A percentile compares a stretch with the other conserved stretches of the same genome.
Conservation (phyloP, 2,113 vertebrate genomes). For the Antigone vipio region DNA sequence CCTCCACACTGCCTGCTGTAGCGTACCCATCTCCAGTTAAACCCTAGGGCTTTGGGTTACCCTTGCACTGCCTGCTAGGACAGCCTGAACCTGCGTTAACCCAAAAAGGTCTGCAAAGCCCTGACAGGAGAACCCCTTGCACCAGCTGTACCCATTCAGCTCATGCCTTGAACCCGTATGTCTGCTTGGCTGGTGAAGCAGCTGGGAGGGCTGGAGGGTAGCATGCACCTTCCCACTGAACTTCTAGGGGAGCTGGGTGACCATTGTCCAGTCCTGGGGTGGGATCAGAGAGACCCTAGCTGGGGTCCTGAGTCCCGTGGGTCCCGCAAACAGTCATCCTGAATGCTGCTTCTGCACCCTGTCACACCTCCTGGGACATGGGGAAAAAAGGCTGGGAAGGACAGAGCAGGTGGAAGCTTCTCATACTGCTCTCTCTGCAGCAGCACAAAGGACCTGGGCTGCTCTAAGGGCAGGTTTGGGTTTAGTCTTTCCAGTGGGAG, state of each 20-base stretch:
- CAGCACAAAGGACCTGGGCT: neutral
- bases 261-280: neutral
- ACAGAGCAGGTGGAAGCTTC: neutral
- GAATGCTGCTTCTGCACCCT: neutral
- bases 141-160: no score
- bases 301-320: neutral
- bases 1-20: neutral
- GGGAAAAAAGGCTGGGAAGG: neutral
- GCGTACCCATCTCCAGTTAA: rapidly evolving
- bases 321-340: neutral
- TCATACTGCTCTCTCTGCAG: neutral
- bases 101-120: neutral
- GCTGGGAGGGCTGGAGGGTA: neutral
- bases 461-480: neutral
- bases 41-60: neutral
- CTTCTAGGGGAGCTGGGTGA: neutral
- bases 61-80: neutral
- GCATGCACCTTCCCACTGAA: neutral
- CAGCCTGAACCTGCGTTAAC: neutral
- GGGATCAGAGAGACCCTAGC: neutral
- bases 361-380: neutral
- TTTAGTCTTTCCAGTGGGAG: neutral
- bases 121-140: neutral
- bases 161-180: rapidly evolving
- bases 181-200: neutral